Conservation (phyloP, 2,113 vertebrate species). For the Nansenia antarctica region DNA sequence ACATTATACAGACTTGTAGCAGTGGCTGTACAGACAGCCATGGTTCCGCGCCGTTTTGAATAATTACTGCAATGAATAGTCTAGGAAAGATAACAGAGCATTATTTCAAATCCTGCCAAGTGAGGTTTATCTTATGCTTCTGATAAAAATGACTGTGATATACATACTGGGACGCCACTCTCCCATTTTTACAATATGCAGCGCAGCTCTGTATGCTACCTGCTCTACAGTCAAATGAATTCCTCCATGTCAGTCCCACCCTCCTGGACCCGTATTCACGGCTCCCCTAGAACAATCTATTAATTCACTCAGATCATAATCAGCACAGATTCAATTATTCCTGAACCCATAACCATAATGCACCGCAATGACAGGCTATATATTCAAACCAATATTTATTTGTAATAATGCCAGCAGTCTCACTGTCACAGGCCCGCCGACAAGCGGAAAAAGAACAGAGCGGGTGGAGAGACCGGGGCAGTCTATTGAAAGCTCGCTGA, state of each 20-base stretch:
- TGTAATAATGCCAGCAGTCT: slow-evolving; percentile 65
- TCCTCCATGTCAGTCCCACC: slow-evolving; percentile 35
- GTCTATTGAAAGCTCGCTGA: slow-evolving; percentile 56
- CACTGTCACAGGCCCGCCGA: slow-evolving; percentile 48
- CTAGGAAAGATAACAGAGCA: slow-evolving; percentile 51
- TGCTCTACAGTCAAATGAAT: slow-evolving; percentile 53
- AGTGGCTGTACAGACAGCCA: background rate
- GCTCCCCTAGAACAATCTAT: slow-evolving; percentile 52
- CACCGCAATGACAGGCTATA: slow-evolving; percentile 64
- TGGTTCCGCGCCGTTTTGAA: background rate
- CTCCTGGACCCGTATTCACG: slow-evolving; percentile 12
- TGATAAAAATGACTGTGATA: slow-evolving; percentile 63
- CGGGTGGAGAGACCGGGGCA: slow-evolving; percentile 31
- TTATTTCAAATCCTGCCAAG: slow-evolving; percentile 56
- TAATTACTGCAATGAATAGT: slow-evolving; percentile 59
- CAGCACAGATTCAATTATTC: slow-evolving; percentile 74
- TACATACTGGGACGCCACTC: slow-evolving; percentile 50
- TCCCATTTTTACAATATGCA: slow-evolving; percentile 60
- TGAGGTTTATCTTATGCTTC: slow-evolving; percentile 53
- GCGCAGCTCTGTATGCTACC: too few species aligned
- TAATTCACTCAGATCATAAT: slow-evolving; percentile 69
- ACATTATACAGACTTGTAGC: too few species aligned
- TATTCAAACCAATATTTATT: slow-evolving; percentile 75
- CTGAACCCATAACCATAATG: slow-evolving; percentile 62
- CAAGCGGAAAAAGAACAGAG: slow-evolving; percentile 38